phyloP scores from a whole-genome alignment of 2,888 invertebrate genomes.

The Nematopogon swammerdamellus region DNA sequence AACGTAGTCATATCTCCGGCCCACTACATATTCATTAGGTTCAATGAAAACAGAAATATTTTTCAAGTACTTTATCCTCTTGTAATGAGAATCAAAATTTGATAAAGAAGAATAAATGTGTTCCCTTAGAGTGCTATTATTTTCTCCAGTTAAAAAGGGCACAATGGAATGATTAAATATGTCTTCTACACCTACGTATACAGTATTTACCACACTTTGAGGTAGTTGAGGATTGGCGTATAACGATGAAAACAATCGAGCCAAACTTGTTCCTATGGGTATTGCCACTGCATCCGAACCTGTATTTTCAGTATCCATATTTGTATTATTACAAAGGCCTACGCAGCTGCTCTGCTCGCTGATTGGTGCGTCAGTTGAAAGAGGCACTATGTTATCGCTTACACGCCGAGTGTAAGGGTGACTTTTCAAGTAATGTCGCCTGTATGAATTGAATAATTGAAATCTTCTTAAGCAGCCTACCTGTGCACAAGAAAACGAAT shows the following conservation, averaged over 20 bases:
- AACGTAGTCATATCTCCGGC: conserved; percentile 1
- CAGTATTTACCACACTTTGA: not conserved
- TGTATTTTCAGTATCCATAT: too few relatives aligned
- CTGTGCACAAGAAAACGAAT: conserved; percentile 4
- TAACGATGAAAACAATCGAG: conserved; percentile 1
- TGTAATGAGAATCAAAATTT: not conserved
- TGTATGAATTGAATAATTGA: conserved; percentile 6
- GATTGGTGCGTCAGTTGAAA: too few relatives aligned
- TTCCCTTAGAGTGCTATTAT: not conserved
- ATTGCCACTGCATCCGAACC: not conserved
- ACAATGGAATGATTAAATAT: not conserved
- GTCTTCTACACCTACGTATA: not conserved
- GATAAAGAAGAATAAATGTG: not conserved
- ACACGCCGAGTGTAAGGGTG: not conserved
- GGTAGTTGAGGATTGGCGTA: conserved; percentile 5
- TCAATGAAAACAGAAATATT: not conserved
- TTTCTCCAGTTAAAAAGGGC: not conserved
- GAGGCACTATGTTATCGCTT: too few relatives aligned
- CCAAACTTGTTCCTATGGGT: not conserved
- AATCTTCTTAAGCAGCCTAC: conserved; percentile 1
- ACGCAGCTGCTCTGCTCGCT: too few relatives aligned
- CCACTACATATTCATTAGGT: conserved; percentile 1
- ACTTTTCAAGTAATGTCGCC: conserved; percentile 4
- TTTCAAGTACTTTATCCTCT: not conserved
- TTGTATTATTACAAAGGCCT: too few relatives aligned